Base-by-base conservation (phyloP, 2,113 vertebrate species). In the Aphyosemion australe region DNA sequence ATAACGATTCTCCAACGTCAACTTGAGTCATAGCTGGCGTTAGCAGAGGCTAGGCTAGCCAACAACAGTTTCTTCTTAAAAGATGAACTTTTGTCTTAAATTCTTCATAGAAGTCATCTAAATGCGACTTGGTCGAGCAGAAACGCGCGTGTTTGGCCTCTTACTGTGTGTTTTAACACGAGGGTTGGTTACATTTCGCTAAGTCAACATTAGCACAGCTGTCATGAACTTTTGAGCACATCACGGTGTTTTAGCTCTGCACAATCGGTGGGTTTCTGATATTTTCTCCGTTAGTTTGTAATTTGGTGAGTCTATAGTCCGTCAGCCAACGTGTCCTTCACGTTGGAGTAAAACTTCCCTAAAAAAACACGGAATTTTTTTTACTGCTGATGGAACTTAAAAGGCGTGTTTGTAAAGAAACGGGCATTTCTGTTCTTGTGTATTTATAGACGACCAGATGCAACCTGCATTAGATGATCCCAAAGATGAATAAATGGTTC, bases 1-100 rank as follows among this genome's bases (percentile, higher is more conserved):
- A 51, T 66, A 76, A 26, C 68, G 74, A 37, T 72, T 11, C 61
- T 74, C 55, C 41, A 48, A 53, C 80, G 79, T 76, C 72, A 87
- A 83, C 71, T 83, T 76, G 77, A 84, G 65, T 58, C 74, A 64
- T 4, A 59, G 83, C 86, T 87, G 79, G 52, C 77, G 73, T 39
- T 82, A 81, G 80, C 76, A 8, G 65, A 45, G 71, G 80, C 83
- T 72, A 63, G 55, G 46, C 49, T 55, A 65, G 65, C 84, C 63
- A 72, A 74, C 70, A 50, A 74, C 62, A 15, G n/a, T 69, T 63
- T 12, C 16, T 49, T 34, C 34, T 12, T 46, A 6, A 26, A 18
- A 37, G 1, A 31, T 1, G 15, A 6, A 8, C 6, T 32, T 45
- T 26, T 41, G 0, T 52, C 32, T 0, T 12, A 11, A 34, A 6